A percentile compares a stretch with the other conserved stretches of the same genome.
Conservation (phyloP, 2,888 invertebrate genomes). For the Clanis bilineata region DNA sequence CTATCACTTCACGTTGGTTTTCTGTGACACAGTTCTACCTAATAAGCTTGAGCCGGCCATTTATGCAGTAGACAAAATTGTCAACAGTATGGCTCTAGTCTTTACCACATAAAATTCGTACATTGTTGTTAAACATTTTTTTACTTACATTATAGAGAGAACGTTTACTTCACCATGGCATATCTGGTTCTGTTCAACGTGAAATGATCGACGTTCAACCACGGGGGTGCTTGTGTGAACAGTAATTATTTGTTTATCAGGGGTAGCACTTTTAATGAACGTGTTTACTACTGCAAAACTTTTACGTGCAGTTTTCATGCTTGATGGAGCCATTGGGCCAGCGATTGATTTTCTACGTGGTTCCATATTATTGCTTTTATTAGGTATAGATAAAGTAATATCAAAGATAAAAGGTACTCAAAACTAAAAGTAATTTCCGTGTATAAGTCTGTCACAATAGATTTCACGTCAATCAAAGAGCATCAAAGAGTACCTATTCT, state of each 20-base stretch:
- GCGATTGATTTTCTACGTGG: slow-evolving; percentile 56
- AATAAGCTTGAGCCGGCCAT: too few relatives aligned
- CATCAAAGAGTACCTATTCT: not conserved
- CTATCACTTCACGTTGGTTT: too few relatives aligned
- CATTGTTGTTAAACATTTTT: too few relatives aligned
- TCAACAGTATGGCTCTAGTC: too few relatives aligned
- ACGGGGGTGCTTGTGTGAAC: slow-evolving; percentile 64
- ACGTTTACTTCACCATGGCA: slow-evolving; percentile 69
- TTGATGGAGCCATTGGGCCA: slow-evolving; percentile 61
- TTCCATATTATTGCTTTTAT: slow-evolving; percentile 44
- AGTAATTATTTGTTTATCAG: slow-evolving; percentile 60
- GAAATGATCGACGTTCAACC: slow-evolving; percentile 52
- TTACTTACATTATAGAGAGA: slow-evolving; percentile 68
- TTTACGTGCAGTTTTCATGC: slow-evolving; percentile 52
- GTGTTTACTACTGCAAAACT: slow-evolving; percentile 49
- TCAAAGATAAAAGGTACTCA: not conserved
- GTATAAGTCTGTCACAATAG: not conserved
- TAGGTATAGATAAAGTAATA: not conserved
- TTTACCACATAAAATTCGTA: too few relatives aligned
- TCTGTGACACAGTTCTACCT: too few relatives aligned
- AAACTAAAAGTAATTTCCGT: not conserved
- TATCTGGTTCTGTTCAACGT: slow-evolving; percentile 60
- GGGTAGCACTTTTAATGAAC: slow-evolving; percentile 36
- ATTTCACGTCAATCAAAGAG: not conserved
- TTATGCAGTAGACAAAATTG: too few relatives aligned